Evolutionary conservation across 2,888 invertebrate genomes (phyloP), one percentile per base, ranked within the genome.

Genomic region (Norana najaformis): DNA sequence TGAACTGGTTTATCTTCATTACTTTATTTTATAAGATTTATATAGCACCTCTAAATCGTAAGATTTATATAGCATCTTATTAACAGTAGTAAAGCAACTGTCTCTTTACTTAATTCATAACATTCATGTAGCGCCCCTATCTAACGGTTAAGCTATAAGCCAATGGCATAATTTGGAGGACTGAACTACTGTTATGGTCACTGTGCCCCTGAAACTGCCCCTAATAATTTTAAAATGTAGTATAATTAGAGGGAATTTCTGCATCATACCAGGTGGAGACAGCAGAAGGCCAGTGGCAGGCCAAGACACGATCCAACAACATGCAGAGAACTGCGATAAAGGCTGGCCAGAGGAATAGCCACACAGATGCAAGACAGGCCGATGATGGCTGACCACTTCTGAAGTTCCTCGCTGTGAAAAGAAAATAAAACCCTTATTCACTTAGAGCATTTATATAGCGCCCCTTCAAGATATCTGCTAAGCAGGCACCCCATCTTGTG

Each of bases 221-320:
- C 6, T 69, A 69, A 69, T 69, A 1, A 69, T n/a, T n/a, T 13
- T 11, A 11, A 69, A 69, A 30, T 69, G 69, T n/a, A 69, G n/a
- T 69, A 69, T 5, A 69, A n/a, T 47, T 23, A 47, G 47, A 1
- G 2, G 8, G 69, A 69, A 69, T 69, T n/a, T 69, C 69, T 69
- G n/a, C 30, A 69, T n/a, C 69, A n/a, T 36, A 88, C 88, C 39
- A 88, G 41, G 16, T 88, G 37, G 88, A 88, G 41, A 88, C 88
- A 88, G 88, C 88, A 88, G 38, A 88, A 88, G 8, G 88, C 88
- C 0, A 88, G 88, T 23, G 88, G 88, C 37, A 47, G 34, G 8
- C 88, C 88, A 34, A 88, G 34, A 88, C 39, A 88, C 6, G 47
- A 34, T 47, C 88, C 88, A 47, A 88, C 37, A 23, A 88, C 37